phyloP scores from a whole-genome alignment of 1,140 invertebrate species.

The Drosophila nasuta region DNA sequence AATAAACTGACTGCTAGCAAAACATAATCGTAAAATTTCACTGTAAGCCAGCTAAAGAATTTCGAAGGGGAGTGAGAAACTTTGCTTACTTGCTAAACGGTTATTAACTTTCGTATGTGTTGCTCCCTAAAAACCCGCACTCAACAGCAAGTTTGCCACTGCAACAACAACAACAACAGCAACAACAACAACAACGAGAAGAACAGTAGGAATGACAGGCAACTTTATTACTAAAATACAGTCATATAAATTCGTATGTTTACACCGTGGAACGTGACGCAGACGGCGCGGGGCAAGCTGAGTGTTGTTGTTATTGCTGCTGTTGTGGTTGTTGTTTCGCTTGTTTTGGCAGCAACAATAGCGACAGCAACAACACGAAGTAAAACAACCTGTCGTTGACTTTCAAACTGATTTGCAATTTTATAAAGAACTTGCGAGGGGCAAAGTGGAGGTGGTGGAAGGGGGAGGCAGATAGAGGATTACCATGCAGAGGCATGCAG shows the following conservation, averaged over 20 bases:
- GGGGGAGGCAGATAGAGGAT: slow-evolving; percentile 22
- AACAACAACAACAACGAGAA: slow-evolving; percentile 13
- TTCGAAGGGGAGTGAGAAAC: slow-evolving; percentile 36
- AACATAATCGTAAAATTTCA: slow-evolving; percentile 54
- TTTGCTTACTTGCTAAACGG: slow-evolving; percentile 71
- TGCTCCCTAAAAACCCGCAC: slow-evolving; percentile 5
- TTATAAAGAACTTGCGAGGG: slow-evolving; percentile 69
- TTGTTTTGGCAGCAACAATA: slow-evolving; percentile 44
- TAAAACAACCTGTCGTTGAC: slow-evolving; percentile 70
- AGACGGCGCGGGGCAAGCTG: not conserved
- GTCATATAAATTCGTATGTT: slow-evolving; percentile 76
- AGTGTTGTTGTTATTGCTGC: not conserved
- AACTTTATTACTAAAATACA: slow-evolving; percentile 74
- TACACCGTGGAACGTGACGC: slow-evolving; percentile 57
- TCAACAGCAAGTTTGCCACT: slow-evolving; percentile 21
- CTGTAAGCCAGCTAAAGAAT: slow-evolving; percentile 40
- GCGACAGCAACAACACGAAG: slow-evolving; percentile 28
- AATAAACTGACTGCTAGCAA: slow-evolving; percentile 49
- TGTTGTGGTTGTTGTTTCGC: slow-evolving; percentile 21
- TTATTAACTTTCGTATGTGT: slow-evolving; percentile 80
- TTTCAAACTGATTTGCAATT: slow-evolving; percentile 83
- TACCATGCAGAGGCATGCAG: slow-evolving; percentile 50
- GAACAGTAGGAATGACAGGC: slow-evolving; percentile 51
- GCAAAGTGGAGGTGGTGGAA: not conserved
- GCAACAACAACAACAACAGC: slow-evolving; percentile 26